Base-by-base conservation (phyloP, 2,888 invertebrate genomes). In the Idaea aversata region DNA sequence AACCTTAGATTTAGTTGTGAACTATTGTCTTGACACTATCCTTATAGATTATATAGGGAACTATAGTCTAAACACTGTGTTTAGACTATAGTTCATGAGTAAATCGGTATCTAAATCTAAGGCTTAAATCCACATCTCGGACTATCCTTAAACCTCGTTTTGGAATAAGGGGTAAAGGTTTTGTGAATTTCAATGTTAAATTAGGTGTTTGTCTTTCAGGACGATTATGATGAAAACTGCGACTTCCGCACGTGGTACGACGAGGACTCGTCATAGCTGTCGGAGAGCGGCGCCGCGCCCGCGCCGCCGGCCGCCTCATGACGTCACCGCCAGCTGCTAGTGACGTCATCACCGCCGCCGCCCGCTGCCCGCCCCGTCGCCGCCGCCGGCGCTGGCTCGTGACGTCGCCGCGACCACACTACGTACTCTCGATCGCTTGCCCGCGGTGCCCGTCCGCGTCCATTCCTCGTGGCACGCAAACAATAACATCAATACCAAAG, bases 181-280 rank as follows among this genome's bases (percentile, higher is more conserved):
- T n/a, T n/a, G n/a, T n/a, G n/a, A n/a, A n/a, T n/a, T n/a, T n/a
- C n/a, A n/a, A n/a, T n/a, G n/a, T n/a, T n/a, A n/a, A n/a, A n/a
- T n/a, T n/a, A n/a, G n/a, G 61, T 65, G 4, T 59, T 65, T 62
- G 68, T 47, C 66, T 78, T 76, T 0, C 82, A 93, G 93, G 93
- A 93, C 69, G 92, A 92, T 72, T 93, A 92, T 73, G 91, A 92
- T 69, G 91, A 91, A 72, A 88, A 82, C 76, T 87, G 86, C 74
- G 91, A 92, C 79, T 88, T 89, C 81, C 91, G 88, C 72, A 84
- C 88, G 70, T 93, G 92, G 92, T 90, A 92, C 80, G 93, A 91
- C 74, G 93, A 91, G 63, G 92, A 93, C 82, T 92, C 92, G 57
- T 91, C 92, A 88, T 93, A 92, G 91, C 89, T 76, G 77, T 69